Evolutionary conservation across 2,797 vertebrate species (phyloP).

Genomic region (Glyptemys insculpta): DNA sequence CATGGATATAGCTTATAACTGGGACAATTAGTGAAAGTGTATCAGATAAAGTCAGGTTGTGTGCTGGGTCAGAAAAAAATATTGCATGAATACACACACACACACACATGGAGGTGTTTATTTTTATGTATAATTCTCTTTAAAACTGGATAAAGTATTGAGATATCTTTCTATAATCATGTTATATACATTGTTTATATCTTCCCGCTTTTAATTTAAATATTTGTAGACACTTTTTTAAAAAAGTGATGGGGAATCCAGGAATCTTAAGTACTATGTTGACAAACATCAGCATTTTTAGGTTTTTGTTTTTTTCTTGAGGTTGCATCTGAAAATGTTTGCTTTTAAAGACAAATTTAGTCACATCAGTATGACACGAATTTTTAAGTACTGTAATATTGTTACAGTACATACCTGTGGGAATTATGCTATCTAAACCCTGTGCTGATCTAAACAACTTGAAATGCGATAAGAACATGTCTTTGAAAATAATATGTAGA

Average conservation of each 20-base stretch:
- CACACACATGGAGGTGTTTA: too few species aligned
- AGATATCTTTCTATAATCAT: background rate
- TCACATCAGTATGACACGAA: conserved; percentile 29
- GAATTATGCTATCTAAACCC: conserved; percentile 21
- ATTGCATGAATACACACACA: background rate
- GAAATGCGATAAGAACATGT: background rate
- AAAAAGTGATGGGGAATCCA: background rate
- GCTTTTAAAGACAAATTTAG: conserved; percentile 36
- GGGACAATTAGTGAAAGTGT: background rate
- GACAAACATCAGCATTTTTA: background rate
- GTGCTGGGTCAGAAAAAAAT: background rate
- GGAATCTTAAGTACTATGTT: background rate
- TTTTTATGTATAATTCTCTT: too few species aligned
- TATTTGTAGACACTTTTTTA: background rate
- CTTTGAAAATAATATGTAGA: background rate
- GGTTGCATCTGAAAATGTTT: conserved; percentile 41
- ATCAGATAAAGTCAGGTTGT: background rate
- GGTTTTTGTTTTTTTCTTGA: background rate
- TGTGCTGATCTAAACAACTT: conserved; percentile 42
- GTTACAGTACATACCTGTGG: background rate
- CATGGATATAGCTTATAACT: background rate
- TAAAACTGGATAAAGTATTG: background rate
- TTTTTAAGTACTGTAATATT: conserved; percentile 45
- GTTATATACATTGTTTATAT: background rate
- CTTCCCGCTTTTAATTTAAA: conserved; percentile 48